These are phyloP conservation scores for Tyrophagus putrescentiae DNA, from an alignment of 1,140 invertebrate genomes.

Conservation along the genomic window DNA sequence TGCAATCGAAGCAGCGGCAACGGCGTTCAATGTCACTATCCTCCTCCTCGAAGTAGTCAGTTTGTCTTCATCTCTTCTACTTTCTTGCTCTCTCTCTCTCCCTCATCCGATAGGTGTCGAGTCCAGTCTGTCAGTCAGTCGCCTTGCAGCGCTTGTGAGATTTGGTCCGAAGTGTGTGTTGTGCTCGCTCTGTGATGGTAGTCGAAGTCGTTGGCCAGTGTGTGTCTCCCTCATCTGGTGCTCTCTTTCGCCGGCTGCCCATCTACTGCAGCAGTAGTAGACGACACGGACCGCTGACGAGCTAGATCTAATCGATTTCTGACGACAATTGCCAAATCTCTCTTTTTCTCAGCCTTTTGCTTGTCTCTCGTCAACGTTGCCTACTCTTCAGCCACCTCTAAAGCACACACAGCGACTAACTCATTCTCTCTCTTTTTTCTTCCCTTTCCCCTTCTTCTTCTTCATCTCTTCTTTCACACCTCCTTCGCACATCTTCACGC, in stretches of 20 bases:
- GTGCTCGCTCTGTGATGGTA: no score
- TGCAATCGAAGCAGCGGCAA: not conserved
- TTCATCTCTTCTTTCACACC: conserved; percentile 24
- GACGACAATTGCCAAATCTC: conserved; percentile 5
- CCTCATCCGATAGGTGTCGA: no score
- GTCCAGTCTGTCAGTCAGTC: no score
- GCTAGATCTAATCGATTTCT: conserved; percentile 12
- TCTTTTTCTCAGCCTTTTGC: not conserved
- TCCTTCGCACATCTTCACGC: no score
- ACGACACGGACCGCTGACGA: not conserved
- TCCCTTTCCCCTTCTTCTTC: not conserved
- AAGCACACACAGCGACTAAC: not conserved
- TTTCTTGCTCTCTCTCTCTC: not conserved
- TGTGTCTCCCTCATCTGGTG: not conserved
- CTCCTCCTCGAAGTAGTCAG: no score
- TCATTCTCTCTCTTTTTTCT: not conserved
- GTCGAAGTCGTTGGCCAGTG: no score
- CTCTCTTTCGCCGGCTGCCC: not conserved
- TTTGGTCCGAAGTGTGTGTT: no score
- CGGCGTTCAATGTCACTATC: conserved; percentile 3
- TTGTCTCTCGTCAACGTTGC: not conserved
- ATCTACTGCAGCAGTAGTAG: no score
- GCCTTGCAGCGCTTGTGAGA: no score
- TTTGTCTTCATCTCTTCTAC: not conserved
- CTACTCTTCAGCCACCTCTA: not conserved